These are phyloP conservation scores for Penaeus indicus DNA, from an alignment of 1,140 invertebrate species.

Conservation along the genomic window DNA sequence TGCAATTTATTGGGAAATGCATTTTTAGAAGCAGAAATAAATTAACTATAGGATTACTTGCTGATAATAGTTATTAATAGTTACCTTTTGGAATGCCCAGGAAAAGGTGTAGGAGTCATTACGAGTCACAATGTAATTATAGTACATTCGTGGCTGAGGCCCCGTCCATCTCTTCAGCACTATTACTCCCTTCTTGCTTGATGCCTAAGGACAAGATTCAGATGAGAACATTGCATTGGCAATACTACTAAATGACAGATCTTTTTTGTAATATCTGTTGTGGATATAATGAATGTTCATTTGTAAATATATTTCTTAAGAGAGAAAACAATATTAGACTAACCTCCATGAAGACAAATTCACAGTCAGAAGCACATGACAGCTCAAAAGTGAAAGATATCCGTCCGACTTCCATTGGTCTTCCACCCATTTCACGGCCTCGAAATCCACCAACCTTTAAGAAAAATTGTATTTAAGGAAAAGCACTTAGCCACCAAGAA, in stretches of 20 bases:
- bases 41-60: too few species aligned
- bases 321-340: slow-evolving; percentile 8
- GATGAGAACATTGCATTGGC: not conserved
- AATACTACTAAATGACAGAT: not conserved
- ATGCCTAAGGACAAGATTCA: slow-evolving; percentile 67
- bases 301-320: too few species aligned
- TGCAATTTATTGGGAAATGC: too few species aligned
- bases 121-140: slow-evolving; percentile 70
- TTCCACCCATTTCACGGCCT: slow-evolving; percentile 70
- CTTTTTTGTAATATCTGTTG: not conserved
- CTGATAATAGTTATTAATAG: slow-evolving; percentile 26
- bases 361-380: slow-evolving; percentile 72
- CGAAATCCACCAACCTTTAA: slow-evolving; percentile 72
- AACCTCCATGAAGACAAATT: slow-evolving; percentile 75
- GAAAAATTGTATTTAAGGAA: not conserved
- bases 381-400: slow-evolving; percentile 74
- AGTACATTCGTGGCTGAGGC: slow-evolving; percentile 69
- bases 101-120: slow-evolving; percentile 74
- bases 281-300: too few species aligned
- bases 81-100: slow-evolving; percentile 75
- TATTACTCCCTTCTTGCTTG: slow-evolving; percentile 69
- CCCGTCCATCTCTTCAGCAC: slow-evolving; percentile 72
- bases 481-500: not conserved
- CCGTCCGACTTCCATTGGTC: slow-evolving; percentile 71
- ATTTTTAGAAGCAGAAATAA: too few species aligned